These are phyloP conservation scores for Falco rusticolus DNA, from an alignment of 2,797 vertebrate species.

Conservation along the genomic window DNA sequence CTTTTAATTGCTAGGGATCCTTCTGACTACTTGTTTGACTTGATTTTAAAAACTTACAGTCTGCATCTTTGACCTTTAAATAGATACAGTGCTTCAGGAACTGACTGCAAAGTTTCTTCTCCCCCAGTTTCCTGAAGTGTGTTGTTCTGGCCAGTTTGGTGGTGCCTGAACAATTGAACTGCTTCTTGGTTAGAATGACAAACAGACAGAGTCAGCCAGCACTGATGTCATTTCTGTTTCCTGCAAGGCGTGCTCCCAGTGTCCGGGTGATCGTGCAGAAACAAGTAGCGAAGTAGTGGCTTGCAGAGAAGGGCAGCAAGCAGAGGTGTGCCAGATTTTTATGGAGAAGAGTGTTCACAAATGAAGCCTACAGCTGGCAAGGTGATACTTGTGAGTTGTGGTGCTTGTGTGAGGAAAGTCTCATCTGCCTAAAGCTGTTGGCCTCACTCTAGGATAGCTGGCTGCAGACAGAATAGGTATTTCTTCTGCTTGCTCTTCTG, in stretches of 20 bases:
- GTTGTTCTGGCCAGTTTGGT: background rate
- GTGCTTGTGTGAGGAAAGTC: background rate
- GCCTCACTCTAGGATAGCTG: background rate
- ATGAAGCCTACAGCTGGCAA: background rate
- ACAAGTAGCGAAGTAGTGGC: background rate
- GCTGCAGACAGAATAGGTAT: background rate
- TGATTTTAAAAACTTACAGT: background rate
- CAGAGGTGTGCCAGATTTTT: fast-evolving
- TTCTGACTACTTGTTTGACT: background rate
- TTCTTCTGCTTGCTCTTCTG: background rate
- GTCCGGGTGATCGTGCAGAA: background rate
- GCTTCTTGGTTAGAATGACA: background rate
- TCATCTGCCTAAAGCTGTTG: background rate
- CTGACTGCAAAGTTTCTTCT: background rate
- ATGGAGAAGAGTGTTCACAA: background rate
- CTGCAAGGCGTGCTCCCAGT: background rate
- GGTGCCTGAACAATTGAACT: background rate
- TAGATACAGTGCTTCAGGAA: background rate
- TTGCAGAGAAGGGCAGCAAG: background rate
- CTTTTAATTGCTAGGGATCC: background rate
- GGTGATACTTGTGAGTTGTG: fast-evolving
- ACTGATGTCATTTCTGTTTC: background rate
- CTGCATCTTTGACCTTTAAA: background rate
- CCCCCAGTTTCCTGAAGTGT: background rate
- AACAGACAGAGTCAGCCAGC: background rate